Conservation (phyloP, 2,888 invertebrate species). For the Macrophya annulata region DNA sequence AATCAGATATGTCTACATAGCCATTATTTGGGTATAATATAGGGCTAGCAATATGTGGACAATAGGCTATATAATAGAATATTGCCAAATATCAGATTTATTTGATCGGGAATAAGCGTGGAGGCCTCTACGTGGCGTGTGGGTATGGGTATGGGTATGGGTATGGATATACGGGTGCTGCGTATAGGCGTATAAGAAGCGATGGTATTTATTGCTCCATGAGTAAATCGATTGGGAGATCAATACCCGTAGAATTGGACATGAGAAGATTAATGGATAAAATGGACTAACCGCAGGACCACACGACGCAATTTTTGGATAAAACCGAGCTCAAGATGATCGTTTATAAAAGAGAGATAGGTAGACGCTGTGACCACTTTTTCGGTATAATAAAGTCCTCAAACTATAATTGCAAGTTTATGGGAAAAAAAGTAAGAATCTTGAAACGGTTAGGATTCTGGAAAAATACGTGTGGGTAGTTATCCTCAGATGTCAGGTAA, state of each 20-base stretch:
- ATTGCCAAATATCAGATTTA: constrained; percentile 28
- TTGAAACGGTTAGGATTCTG: background rate
- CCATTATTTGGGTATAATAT: background rate
- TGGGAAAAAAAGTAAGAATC: background rate
- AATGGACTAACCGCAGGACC: constrained; percentile 30
- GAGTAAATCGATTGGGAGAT: constrained; percentile 33
- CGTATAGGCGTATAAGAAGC: background rate
- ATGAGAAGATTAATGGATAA: constrained; percentile 44
- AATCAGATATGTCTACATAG: background rate
- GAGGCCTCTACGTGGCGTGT: background rate
- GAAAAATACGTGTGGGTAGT: background rate
- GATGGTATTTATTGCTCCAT: constrained; percentile 10
- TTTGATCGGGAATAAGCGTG: background rate
- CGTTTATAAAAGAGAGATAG: background rate
- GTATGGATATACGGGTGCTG: too few species aligned
- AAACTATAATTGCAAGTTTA: background rate
- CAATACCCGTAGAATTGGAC: constrained; percentile 46
- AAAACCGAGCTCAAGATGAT: constrained; percentile 31
- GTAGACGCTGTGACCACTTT: background rate
- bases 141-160: too few species aligned
- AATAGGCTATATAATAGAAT: constrained; percentile 14
- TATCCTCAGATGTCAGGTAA: constrained; percentile 1
- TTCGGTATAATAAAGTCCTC: background rate
- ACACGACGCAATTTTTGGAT: constrained; percentile 20
- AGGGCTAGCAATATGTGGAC: background rate